phyloP scores from a whole-genome alignment of 2,113 vertebrate genomes.

The Centropus bengalensis region DNA sequence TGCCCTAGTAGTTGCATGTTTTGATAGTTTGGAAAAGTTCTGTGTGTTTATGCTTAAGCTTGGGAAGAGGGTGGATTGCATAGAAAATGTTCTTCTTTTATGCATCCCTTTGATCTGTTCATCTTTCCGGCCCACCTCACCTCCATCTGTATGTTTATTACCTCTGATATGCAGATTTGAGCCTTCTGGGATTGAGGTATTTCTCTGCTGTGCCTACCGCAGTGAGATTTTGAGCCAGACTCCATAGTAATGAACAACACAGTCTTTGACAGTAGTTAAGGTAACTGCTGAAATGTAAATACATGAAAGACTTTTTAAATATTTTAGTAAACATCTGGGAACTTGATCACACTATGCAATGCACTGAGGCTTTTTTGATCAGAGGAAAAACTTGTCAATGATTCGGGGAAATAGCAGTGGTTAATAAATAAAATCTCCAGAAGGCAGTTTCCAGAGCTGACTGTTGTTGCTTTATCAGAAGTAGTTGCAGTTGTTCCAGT shows the following conservation, averaged over 20 bases:
- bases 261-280: neutral
- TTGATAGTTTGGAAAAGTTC: neutral
- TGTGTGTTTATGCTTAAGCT: neutral
- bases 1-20: neutral
- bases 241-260: neutral
- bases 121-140: neutral
- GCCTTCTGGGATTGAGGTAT: neutral
- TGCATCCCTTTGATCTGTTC: neutral
- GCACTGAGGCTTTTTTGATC: neutral
- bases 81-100: neutral
- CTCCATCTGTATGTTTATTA: slow-evolving; percentile 3
- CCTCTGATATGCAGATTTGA: slow-evolving; percentile 20
- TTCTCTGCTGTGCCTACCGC: neutral
- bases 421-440: accelerated
- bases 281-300: neutral
- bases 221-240: neutral
- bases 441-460: neutral
- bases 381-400: neutral
- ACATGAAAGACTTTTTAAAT: neutral
- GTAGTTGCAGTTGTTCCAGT: neutral
- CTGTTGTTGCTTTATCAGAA: neutral
- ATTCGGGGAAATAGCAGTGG: neutral
- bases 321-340: neutral
- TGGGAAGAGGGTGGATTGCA: neutral
- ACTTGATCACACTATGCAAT: neutral